phyloP scores from a whole-genome alignment of 2,113 vertebrate species.

The Tautogolabrus adspersus region DNA sequence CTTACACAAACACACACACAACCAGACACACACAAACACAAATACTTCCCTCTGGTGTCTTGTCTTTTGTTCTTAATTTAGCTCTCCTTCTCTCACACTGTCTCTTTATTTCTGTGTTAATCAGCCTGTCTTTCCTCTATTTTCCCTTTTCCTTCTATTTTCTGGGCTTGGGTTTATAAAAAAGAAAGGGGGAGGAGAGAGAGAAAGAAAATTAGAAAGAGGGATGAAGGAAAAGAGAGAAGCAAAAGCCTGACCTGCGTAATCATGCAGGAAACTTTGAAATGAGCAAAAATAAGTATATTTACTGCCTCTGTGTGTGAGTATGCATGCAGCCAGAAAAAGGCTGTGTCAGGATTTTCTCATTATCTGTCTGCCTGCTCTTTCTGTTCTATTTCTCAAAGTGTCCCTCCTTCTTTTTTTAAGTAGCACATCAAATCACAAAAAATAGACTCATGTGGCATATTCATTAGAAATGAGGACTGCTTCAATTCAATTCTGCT shows the following conservation, averaged over 20 bases:
- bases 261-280: constrained; percentile 15
- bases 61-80: constrained; percentile 59
- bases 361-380: constrained; percentile 3
- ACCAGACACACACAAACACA: constrained; percentile 22
- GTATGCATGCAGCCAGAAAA: constrained; percentile 8
- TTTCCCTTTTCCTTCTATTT: neutral
- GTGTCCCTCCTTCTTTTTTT: neutral
- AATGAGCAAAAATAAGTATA: constrained; percentile 13
- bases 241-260: neutral
- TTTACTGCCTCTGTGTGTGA: neutral
- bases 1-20: constrained; percentile 17
- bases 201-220: neutral
- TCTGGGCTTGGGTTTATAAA: constrained; percentile 1
- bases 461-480: constrained; percentile 34
- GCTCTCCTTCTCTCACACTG: constrained; percentile 20
- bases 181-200: neutral
- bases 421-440: neutral
- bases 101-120: constrained; percentile 34
- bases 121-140: neutral
- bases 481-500: constrained; percentile 14
- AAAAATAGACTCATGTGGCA: neutral
- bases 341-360: constrained; percentile 3
- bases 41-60: constrained; percentile 14
- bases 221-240: too few relatives aligned
- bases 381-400: neutral